phyloP scores from a whole-genome alignment of 2,888 invertebrate species.

The Allygus modestus region DNA sequence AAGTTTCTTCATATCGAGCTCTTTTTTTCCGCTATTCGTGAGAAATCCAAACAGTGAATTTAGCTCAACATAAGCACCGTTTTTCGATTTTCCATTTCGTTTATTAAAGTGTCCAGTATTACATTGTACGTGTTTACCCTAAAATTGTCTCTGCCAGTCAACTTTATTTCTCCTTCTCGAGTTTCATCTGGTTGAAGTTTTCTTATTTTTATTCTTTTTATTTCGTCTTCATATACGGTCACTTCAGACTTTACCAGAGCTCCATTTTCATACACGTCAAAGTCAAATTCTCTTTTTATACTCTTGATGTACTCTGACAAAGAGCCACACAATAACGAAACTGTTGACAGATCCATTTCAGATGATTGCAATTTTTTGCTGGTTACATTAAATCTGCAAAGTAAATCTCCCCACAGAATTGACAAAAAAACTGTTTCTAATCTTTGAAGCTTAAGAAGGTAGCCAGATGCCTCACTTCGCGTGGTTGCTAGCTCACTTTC shows the following conservation, averaged over 20 bases:
- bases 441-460: background rate
- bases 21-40: background rate
- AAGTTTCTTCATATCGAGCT: background rate
- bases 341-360: constrained; percentile 25
- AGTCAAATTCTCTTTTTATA: constrained; percentile 18
- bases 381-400: background rate
- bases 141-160: constrained; percentile 18
- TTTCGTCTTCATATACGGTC: background rate
- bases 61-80: background rate
- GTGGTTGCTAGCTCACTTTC: background rate
- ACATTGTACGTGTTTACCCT: background rate
- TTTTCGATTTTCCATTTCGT: background rate
- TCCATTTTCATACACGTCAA: constrained; percentile 28
- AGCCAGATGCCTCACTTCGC: background rate
- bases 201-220: background rate
- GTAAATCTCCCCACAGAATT: constrained; percentile 25
- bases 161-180: constrained; percentile 11
- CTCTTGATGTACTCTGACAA: background rate
- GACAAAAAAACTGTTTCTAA: constrained; percentile 38
- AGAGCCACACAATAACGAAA: constrained; percentile 13
- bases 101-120: background rate
- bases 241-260: constrained; percentile 10
- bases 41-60: constrained; percentile 20
- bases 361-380: constrained; percentile 26
- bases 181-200: constrained; percentile 24